Conservation (phyloP, 2,797 vertebrate species). For the Phaenicophaeus curvirostris region DNA sequence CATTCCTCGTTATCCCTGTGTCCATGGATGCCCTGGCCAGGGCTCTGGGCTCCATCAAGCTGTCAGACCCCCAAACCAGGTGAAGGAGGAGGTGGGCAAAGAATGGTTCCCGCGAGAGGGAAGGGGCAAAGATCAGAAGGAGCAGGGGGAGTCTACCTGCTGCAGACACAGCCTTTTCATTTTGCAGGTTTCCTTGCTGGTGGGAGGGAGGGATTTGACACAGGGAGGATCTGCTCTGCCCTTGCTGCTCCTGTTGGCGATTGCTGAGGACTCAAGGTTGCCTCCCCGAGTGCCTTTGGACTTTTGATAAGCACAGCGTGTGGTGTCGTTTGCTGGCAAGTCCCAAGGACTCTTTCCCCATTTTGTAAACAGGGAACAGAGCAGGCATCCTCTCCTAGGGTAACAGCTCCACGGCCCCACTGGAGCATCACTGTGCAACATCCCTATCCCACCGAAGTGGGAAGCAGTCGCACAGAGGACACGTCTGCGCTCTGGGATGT, state of each 20-base stretch:
- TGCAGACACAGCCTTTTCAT: not conserved
- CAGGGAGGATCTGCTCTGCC: not conserved
- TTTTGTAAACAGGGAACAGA: fast-evolving
- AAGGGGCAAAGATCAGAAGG: not conserved
- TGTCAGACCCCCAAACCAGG: not conserved
- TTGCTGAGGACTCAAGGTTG: not conserved
- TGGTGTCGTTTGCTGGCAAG: not conserved
- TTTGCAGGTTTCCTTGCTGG: not conserved
- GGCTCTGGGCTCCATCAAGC: not conserved
- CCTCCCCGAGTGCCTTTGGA: not conserved
- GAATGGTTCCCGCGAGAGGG: not conserved
- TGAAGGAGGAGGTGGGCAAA: not conserved
- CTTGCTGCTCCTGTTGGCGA: not conserved
- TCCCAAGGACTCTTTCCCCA: not conserved
- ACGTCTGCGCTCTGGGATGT: not conserved
- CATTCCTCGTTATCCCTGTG: fast-evolving
- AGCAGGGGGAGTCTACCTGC: not conserved
- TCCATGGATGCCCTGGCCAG: fast-evolving
- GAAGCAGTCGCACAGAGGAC: not conserved
- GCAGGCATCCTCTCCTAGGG: not conserved
- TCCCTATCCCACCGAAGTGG: fast-evolving
- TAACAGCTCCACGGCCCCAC: not conserved
- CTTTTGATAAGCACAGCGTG: not conserved
- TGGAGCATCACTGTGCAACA: not conserved
- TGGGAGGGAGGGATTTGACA: not conserved